These are phyloP conservation scores for Melanostoma scalare DNA, from an alignment of 2,888 invertebrate species.

Conservation along the genomic window DNA sequence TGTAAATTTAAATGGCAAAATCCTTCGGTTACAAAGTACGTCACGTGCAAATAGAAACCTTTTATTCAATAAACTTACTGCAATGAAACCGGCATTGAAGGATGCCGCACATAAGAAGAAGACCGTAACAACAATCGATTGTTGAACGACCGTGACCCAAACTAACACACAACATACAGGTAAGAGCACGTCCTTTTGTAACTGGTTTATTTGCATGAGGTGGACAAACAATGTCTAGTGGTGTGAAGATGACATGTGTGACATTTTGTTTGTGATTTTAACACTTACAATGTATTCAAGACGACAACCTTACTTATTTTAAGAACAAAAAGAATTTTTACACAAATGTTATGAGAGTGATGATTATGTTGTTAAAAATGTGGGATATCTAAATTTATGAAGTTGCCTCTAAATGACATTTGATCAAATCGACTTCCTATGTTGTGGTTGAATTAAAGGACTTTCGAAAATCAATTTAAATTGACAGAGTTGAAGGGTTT, in stretches of 20 bases:
- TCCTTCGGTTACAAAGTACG: constrained; percentile 1
- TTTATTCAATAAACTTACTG: constrained; percentile 36
- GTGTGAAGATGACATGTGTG: constrained; percentile 21
- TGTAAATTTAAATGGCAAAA: background rate
- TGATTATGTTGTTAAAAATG: no score
- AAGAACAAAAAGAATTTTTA: no score
- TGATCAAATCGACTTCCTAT: no score
- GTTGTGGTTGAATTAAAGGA: no score
- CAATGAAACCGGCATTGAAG: constrained; percentile 49
- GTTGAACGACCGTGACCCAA: constrained; percentile 61
- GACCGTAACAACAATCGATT: constrained; percentile 56
- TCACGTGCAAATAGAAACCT: constrained; percentile 1
- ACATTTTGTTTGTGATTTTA: constrained; percentile 11
- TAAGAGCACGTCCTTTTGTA: constrained; percentile 33
- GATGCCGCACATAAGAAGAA: constrained; percentile 30
- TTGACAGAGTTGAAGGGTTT: no score
- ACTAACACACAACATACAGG: constrained; percentile 34
- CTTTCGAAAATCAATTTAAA: no score
- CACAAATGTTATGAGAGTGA: no score
- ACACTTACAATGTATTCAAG: background rate
- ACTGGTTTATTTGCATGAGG: constrained; percentile 17
- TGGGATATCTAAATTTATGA: no score
- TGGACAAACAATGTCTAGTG: background rate
- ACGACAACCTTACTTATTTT: no score
- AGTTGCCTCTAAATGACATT: no score